A percentile compares a stretch with the other conserved stretches of the same genome.
Conservation (phyloP, 2,797 vertebrate genomes). For the Ptychobarbus kaznakovi region DNA sequence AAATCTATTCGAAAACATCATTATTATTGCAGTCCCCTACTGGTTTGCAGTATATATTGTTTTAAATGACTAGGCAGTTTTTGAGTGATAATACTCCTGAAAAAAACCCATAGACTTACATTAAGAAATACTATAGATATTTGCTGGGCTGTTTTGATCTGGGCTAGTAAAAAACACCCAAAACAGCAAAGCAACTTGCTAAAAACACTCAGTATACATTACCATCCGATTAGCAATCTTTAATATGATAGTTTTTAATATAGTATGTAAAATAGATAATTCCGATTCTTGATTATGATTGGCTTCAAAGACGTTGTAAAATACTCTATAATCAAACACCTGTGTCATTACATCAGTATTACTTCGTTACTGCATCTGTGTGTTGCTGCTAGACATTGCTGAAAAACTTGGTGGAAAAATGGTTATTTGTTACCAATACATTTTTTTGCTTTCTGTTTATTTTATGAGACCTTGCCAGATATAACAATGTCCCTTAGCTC, state of each 20-base stretch:
- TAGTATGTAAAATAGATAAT: neutral
- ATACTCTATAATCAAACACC: neutral
- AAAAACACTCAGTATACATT: neutral
- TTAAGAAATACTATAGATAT: neutral
- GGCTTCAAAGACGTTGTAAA: neutral
- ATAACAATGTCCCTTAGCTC: neutral
- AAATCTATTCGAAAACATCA: neutral
- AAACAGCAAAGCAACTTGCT: neutral
- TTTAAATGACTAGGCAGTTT: neutral
- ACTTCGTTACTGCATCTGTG: neutral
- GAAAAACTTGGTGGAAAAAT: neutral
- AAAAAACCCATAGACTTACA: neutral
- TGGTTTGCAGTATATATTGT: neutral
- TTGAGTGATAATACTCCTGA: neutral
- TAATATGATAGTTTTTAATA: neutral
- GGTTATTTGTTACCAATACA: neutral
- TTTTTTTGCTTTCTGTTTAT: constrained; percentile 8
- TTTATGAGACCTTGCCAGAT: neutral
- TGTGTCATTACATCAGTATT: neutral
- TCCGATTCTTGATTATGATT: neutral
- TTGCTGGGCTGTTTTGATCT: neutral
- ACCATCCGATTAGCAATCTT: neutral
- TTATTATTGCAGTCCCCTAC: neutral
- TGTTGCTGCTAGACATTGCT: neutral
- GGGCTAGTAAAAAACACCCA: neutral